Conservation (phyloP, 1,140 invertebrate genomes). For the Limonius californicus region DNA sequence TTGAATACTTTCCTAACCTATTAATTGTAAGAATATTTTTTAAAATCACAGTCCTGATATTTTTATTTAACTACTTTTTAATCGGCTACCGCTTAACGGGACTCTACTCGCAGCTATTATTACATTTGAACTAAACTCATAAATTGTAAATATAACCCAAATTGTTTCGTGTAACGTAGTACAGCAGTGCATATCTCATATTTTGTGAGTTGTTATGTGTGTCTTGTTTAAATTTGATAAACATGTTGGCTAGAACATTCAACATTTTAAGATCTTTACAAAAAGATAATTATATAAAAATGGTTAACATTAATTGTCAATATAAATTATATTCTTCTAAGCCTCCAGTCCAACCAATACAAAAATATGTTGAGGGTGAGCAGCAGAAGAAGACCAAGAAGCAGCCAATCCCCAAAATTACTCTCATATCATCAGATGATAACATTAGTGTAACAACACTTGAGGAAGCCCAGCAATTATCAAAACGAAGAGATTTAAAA, state of each 20-base stretch:
- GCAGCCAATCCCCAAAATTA: conserved; percentile 39
- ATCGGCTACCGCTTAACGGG: too few relatives aligned
- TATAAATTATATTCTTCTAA: not conserved
- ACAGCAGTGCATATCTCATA: too few relatives aligned
- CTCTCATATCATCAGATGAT: conserved; percentile 36
- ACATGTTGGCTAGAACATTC: not conserved
- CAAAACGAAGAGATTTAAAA: conserved; percentile 59
- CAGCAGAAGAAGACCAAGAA: conserved; percentile 35
- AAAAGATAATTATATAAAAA: not conserved
- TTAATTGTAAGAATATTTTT: too few relatives aligned
- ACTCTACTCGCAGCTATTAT: too few relatives aligned
- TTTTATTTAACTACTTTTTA: too few relatives aligned
- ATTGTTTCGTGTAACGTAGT: too few relatives aligned
- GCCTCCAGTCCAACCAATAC: not conserved
- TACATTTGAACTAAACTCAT: too few relatives aligned
- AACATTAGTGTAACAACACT: conserved; percentile 39
- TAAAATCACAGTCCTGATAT: too few relatives aligned
- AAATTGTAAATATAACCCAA: too few relatives aligned
- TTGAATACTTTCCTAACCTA: too few relatives aligned
- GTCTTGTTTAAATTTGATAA: not conserved
- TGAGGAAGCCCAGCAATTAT: conserved; percentile 58
- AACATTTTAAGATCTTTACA: not conserved
- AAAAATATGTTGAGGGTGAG: not conserved
- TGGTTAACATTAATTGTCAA: not conserved
- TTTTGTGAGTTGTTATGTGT: not conserved